Evolutionary conservation across 2,797 vertebrate genomes (phyloP).

Genomic region (Sebastes kiyomatsui): DNA sequence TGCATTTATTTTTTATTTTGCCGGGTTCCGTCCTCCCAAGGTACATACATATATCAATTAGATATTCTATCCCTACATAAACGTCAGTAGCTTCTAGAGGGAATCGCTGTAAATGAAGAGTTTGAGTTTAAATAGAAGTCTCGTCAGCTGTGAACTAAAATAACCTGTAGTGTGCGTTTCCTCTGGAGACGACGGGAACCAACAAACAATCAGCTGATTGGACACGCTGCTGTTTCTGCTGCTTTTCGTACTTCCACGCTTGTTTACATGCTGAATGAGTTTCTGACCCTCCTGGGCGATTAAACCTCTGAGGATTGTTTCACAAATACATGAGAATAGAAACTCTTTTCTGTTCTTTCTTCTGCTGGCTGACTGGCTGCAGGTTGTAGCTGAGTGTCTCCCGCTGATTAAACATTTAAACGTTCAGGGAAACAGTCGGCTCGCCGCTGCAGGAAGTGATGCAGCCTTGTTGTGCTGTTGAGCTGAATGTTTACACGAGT

Average conservation of each 20-base stretch:
- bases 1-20: too few species aligned
- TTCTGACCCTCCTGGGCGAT: neutral
- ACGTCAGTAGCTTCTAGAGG: neutral
- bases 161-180: neutral
- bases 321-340: neutral
- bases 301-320: neutral
- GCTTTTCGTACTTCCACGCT: neutral
- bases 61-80: neutral
- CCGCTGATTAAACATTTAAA: constrained; percentile 1
- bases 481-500: neutral
- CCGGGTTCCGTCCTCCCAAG: too few species aligned
- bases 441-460: neutral
- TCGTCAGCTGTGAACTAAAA: neutral
- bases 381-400: neutral
- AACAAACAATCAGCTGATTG: neutral
- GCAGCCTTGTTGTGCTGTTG: neutral
- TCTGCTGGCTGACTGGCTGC: neutral
- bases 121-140: too few species aligned
- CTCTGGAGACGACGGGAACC: neutral
- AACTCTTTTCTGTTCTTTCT: neutral
- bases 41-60: too few species aligned
- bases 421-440: neutral
- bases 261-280: neutral
- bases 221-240: neutral
- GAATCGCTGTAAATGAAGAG: neutral